Base-by-base conservation (phyloP, 2,797 vertebrate genomes). In the Odontamblyopus lacepedii region DNA sequence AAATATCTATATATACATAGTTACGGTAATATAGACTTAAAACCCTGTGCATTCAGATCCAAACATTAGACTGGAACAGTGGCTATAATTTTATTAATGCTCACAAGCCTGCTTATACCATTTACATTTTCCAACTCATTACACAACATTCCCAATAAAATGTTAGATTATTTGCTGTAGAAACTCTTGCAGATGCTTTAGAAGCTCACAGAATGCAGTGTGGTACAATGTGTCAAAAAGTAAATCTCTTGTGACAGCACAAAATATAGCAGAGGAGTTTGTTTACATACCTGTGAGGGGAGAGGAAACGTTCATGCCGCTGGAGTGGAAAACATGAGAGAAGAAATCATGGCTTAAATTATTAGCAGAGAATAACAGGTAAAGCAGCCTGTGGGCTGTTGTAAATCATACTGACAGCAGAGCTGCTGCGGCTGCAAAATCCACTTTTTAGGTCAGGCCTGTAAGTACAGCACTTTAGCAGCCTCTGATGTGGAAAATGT, bases 401-500 rank as follows among this genome's bases (percentile, higher is more conserved):
- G 63, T 78, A 83, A 87, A 85, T 88, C 75, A 80, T 67, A 75
- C 64, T 80, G 80, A 85, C 75, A 80, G 69, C 12, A 3, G 79
- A 77, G 69, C 77, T 66, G 68, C 76, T 60, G 63, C 41, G 76
- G 68, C 76, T 60, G 63, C 60, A 80, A 69, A 78, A 84, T 79
- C 76, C 50, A 76, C 62, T 71, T 44, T 83, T 86, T 70, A 76
- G 79, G 75, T 82, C 77, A 77, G 67, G 67, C 70, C 76, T 83
- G 48, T 78, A 75, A 85, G 78, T 78, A 53, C 73, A 75, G 69
- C 74, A 70, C 79, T 84, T 79, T 55, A 78, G 41, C 71, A 72
- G 79, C 78, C 77, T 87, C 71, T 84, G 74, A 89, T 83, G 77
- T 80, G 79, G 69, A 81, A 74, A 78, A 74, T 72, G 67, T 85